Evolutionary conservation across 2,113 vertebrate species (phyloP).

Genomic region (Bubo scandiacus): DNA sequence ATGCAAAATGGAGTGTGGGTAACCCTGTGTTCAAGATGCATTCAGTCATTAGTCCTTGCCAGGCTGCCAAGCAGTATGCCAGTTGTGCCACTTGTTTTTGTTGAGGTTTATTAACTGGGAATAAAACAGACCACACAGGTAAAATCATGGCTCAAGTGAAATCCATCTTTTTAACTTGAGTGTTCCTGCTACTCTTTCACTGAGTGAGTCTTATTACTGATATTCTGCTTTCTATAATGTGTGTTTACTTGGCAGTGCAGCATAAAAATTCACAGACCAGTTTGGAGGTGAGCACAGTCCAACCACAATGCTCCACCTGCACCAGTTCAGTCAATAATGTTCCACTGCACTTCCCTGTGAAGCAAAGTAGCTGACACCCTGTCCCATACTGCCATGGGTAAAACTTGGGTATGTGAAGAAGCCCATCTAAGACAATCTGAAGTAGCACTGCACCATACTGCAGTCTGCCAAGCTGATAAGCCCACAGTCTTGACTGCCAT

Average conservation of each 20-base stretch:
- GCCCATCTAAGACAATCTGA: background rate
- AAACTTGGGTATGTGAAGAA: background rate
- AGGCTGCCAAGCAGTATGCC: accelerated
- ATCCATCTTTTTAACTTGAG: background rate
- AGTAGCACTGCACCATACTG: background rate
- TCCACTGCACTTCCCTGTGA: background rate
- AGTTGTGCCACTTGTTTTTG: background rate
- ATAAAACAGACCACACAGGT: background rate
- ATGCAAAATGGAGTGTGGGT: background rate
- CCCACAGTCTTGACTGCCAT: constrained; percentile 42
- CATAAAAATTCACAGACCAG: background rate
- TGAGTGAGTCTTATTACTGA: background rate
- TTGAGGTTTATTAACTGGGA: background rate
- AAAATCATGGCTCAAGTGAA: background rate
- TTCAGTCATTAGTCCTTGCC: background rate
- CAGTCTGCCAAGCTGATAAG: background rate
- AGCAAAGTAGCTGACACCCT: background rate
- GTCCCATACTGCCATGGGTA: background rate
- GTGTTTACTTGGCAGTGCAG: background rate
- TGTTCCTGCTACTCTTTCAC: background rate
- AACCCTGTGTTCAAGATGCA: background rate
- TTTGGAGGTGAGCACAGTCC: background rate
- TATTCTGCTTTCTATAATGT: background rate
- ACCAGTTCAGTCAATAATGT: background rate
- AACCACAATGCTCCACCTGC: background rate